Evolutionary conservation across 2,888 invertebrate species (phyloP).

Genomic region (Drosophila limbata): DNA sequence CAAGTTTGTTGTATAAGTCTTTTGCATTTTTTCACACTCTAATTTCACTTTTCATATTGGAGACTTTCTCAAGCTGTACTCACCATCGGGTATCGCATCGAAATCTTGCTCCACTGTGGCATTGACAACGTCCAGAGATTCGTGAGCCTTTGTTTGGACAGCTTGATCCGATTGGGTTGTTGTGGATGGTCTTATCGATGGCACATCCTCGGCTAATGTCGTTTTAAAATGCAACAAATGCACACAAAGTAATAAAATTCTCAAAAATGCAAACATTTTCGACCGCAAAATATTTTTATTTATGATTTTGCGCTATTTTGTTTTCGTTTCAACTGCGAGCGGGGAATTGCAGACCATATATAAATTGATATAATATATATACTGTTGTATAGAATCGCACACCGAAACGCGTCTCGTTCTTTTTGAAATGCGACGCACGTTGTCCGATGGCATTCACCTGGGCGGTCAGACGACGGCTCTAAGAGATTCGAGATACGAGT

Average conservation of each 20-base stretch:
- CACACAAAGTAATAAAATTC: conserved; percentile 73
- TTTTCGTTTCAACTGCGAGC: conserved; percentile 61
- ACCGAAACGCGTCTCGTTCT: conserved; percentile 55
- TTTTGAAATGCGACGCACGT: conserved; percentile 70
- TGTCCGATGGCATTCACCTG: conserved; percentile 78
- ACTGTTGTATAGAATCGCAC: conserved; percentile 47
- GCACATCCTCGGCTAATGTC: conserved; percentile 56
- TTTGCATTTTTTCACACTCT: conserved; percentile 30
- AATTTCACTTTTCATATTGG: conserved; percentile 45
- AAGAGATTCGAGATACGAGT: conserved; percentile 3
- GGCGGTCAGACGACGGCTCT: conserved; percentile 52
- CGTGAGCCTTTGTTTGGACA: conserved; percentile 31
- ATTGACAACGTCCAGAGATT: conserved; percentile 37
- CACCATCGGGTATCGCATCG: conserved; percentile 40
- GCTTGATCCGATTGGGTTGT: conserved; percentile 41
- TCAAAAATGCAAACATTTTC: conserved; percentile 71
- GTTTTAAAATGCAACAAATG: conserved; percentile 78
- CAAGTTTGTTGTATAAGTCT: conserved; percentile 62
- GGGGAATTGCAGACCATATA: conserved; percentile 67
- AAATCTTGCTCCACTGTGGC: conserved; percentile 37
- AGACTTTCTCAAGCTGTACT: conserved; percentile 34
- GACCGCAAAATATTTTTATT: conserved; percentile 40
- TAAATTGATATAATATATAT: conserved; percentile 45
- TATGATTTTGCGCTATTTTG: conserved; percentile 54
- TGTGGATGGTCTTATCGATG: conserved; percentile 40